phyloP scores from a whole-genome alignment of 2,797 vertebrate species.

The Lemur catta region DNA sequence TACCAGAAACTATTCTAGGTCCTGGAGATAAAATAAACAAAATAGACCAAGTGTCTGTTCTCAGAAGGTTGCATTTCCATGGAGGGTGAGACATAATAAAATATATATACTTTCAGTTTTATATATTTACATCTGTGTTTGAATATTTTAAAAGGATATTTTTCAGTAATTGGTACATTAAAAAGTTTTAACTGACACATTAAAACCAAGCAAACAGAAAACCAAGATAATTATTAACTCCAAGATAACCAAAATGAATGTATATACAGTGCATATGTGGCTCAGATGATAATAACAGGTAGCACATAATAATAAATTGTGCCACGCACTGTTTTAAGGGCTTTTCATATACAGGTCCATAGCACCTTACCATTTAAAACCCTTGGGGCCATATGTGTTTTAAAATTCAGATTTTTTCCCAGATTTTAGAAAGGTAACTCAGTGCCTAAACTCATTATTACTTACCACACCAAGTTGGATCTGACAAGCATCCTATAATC shows the following conservation, averaged over 20 bases:
- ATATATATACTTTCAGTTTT: not conserved
- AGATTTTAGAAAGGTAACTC: not conserved
- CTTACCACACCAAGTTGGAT: not conserved
- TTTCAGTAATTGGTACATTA: not conserved
- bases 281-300: not conserved
- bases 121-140: not conserved
- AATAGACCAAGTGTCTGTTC: not conserved
- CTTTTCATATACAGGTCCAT: not conserved
- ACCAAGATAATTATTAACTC: not conserved
- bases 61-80: not conserved
- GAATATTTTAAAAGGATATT: not conserved
- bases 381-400: not conserved
- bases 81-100: not conserved
- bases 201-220: conserved; percentile 23
- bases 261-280: not conserved
- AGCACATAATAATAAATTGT: not conserved
- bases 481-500: not conserved
- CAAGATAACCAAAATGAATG: not conserved
- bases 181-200: not conserved
- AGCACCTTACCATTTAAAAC: not conserved
- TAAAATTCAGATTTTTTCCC: not conserved
- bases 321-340: not conserved
- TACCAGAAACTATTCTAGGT: not conserved
- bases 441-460: not conserved
- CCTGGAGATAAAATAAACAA: not conserved